Evolutionary conservation across 2,113 vertebrate species (phyloP).

Genomic region (Neodontobutis hainanensis): DNA sequence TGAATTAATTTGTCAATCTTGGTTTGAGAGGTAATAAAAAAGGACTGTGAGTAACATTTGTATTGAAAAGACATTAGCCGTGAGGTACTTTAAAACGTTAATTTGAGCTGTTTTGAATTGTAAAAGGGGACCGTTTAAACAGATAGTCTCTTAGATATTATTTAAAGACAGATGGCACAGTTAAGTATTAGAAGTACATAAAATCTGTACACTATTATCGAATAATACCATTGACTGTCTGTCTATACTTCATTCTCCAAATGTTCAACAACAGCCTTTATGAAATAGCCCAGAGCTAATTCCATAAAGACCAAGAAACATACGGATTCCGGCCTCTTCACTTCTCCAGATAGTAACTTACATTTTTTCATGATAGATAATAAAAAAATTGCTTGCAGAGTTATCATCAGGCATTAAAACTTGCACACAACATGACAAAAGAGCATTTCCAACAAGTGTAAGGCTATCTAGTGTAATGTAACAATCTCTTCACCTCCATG

Average conservation of each 20-base stretch:
- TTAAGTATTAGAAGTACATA: too few species aligned
- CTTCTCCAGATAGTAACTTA: neutral
- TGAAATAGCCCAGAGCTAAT: neutral
- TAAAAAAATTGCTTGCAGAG: too few species aligned
- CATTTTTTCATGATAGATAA: neutral
- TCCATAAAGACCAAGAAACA: too few species aligned
- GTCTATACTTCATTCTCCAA: neutral
- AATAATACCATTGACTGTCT: too few species aligned
- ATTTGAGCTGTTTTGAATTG: too few species aligned
- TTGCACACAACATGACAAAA: too few species aligned
- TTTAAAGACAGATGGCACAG: too few species aligned
- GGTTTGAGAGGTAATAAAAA: slow-evolving; percentile 25
- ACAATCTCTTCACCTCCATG: slow-evolving; percentile 69
- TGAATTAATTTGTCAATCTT: slow-evolving; percentile 49
- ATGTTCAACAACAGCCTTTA: neutral
- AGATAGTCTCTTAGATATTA: too few species aligned
- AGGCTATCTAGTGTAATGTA: slow-evolving; percentile 72
- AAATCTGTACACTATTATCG: too few species aligned
- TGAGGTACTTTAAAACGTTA: too few species aligned
- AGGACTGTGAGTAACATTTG: slow-evolving; percentile 34
- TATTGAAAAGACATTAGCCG: neutral
- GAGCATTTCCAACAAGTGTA: slow-evolving; percentile 20
- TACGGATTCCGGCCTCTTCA: neutral
- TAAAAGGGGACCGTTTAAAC: too few species aligned
- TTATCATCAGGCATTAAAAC: too few species aligned